These are phyloP conservation scores for Hucho hucho DNA, from an alignment of 2,113 vertebrate species.

Conservation along the genomic window DNA sequence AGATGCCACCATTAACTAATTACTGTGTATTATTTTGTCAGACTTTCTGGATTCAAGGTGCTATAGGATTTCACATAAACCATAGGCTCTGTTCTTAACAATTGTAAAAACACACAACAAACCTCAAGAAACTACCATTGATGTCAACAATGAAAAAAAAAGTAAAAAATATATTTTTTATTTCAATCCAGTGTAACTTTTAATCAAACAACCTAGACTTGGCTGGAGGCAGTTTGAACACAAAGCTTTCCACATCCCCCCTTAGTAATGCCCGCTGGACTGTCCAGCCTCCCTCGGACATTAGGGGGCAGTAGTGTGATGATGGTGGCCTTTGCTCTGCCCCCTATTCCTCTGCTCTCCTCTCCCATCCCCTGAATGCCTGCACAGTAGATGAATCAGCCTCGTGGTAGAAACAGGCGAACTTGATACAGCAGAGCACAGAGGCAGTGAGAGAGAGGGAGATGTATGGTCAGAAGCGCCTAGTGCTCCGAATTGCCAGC, in stretches of 20 bases:
- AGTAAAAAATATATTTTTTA: too few relatives aligned
- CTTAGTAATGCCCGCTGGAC: neutral
- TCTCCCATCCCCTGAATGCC: slow-evolving; percentile 19
- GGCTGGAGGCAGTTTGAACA: neutral
- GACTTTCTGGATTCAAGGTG: too few relatives aligned
- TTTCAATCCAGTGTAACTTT: neutral
- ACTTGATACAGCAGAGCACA: slow-evolving; percentile 1
- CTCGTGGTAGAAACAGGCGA: neutral
- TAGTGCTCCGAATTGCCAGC: slow-evolving; percentile 50
- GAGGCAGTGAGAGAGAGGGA: slow-evolving; percentile 8
- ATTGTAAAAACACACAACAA: neutral
- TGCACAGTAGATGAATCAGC: slow-evolving; percentile 1
- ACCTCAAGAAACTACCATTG: neutral
- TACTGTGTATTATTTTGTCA: too few relatives aligned
- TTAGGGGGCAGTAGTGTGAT: slow-evolving; percentile 92
- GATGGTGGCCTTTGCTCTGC: slow-evolving; percentile 66
- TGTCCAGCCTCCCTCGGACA: slow-evolving; percentile 56
- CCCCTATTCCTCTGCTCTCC: slow-evolving; percentile 9
- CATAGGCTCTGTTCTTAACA: neutral
- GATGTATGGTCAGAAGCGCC: slow-evolving; percentile 44
- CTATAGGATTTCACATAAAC: too few relatives aligned
- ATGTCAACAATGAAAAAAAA: neutral
- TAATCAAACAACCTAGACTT: neutral
- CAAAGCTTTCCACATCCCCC: neutral
- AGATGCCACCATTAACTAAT: too few relatives aligned